These are phyloP conservation scores for Deladenus siricidicola DNA, from an alignment of 2,888 invertebrate species.

Conservation along the genomic window DNA sequence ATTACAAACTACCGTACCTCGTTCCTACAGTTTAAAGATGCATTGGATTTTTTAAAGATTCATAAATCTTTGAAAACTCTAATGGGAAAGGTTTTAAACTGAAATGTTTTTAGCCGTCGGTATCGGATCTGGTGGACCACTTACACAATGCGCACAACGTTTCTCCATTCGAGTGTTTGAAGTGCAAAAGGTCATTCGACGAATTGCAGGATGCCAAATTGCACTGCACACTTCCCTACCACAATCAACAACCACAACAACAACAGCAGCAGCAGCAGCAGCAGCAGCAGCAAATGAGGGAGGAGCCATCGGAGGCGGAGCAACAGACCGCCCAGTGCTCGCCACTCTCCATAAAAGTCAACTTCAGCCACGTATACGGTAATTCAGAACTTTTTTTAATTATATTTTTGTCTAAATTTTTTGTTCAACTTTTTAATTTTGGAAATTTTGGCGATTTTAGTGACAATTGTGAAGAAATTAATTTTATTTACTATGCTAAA, in stretches of 20 bases:
- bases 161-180: conserved; percentile 39
- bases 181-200: conserved; percentile 35
- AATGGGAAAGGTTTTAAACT: too few relatives aligned
- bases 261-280: neutral
- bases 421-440: too few relatives aligned
- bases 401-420: too few relatives aligned
- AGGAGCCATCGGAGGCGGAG: neutral
- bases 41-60: too few relatives aligned
- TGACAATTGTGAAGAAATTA: too few relatives aligned
- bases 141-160: conserved; percentile 33
- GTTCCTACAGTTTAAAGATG: too few relatives aligned
- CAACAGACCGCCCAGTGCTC: conserved; percentile 11
- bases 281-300: neutral
- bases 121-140: conserved; percentile 36
- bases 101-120: conserved; percentile 35
- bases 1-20: too few relatives aligned
- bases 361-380: conserved; percentile 16
- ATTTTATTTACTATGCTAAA: too few relatives aligned
- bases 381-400: too few relatives aligned
- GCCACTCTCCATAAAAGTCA: conserved; percentile 27
- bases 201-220: conserved; percentile 32
- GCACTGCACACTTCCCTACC: conserved; percentile 28
- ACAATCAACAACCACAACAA: neutral
- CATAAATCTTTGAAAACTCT: too few relatives aligned
- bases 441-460: too few relatives aligned